Conservation (phyloP, 2,888 invertebrate species). For the Spatulosminthurus flaviceps region DNA sequence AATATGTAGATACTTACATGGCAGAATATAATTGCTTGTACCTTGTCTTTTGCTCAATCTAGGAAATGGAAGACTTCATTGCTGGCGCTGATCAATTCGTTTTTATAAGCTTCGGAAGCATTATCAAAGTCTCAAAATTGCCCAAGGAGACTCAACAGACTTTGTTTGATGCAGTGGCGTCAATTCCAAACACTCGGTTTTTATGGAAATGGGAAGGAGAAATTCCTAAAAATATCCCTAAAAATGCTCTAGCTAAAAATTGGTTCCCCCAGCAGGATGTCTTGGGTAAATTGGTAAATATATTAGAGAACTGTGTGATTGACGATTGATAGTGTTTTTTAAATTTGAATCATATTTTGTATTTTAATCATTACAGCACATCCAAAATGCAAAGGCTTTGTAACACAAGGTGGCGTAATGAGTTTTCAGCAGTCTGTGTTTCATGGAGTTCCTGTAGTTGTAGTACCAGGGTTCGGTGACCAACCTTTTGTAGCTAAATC, state of each 20-base stretch:
- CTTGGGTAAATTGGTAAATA: conserved; percentile 32
- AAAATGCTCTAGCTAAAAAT: conserved; percentile 34
- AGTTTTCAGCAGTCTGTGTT: neutral
- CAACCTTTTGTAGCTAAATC: neutral
- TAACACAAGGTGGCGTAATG: neutral
- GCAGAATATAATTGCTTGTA: too few relatives aligned
- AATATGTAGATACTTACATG: neutral
- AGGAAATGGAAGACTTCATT: too few relatives aligned
- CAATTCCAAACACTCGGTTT: conserved; percentile 4
- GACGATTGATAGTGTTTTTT: too few relatives aligned
- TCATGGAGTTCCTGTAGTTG: neutral
- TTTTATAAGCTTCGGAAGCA: too few relatives aligned
- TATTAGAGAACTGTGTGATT: too few relatives aligned
- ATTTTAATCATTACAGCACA: too few relatives aligned
- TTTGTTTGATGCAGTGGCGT: neutral
- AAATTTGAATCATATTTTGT: too few relatives aligned
- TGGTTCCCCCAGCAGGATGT: conserved; percentile 50
- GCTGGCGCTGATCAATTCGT: too few relatives aligned
- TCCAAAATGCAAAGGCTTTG: too few relatives aligned
- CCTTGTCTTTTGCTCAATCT: too few relatives aligned
- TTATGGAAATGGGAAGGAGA: conserved; percentile 47
- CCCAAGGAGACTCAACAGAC: neutral
- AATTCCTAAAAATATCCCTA: conserved; percentile 35
- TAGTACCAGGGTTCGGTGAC: neutral
- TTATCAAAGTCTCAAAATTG: neutral